Percentiles rank a stretch among this genome's conserved stretches.
These are phyloP conservation scores for Halcyon malimbica DNA, from an alignment of 2,113 vertebrate species.

Conservation along the genomic window DNA sequence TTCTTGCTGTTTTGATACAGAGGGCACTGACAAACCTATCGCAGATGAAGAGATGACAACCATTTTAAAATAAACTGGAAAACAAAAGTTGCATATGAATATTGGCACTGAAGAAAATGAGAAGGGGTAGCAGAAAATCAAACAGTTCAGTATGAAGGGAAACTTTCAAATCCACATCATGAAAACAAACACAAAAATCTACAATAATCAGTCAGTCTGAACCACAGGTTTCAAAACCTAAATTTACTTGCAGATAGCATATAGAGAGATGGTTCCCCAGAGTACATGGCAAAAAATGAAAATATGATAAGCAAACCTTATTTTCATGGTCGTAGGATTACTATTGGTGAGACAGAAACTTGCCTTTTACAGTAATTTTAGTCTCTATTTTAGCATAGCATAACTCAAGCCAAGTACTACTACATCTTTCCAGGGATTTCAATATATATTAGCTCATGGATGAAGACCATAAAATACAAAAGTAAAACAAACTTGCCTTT, in stretches of 20 bases:
- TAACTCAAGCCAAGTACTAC: background rate
- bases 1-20: background rate
- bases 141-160: background rate
- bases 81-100: background rate
- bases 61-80: background rate
- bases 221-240: background rate
- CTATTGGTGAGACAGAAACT: background rate
- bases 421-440: slow-evolving; percentile 6
- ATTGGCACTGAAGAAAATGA: background rate
- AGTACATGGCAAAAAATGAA: background rate
- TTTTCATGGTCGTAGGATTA: background rate
- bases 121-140: background rate
- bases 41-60: background rate
- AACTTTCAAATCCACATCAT: background rate
- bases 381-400: background rate
- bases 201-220: background rate
- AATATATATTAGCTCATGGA: background rate
- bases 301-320: background rate
- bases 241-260: background rate
- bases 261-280: background rate
- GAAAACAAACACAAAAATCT: background rate
- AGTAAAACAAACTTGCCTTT: slow-evolving; percentile 56
- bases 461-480: slow-evolving; percentile 12
- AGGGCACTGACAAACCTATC: background rate
- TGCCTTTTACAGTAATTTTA: slow-evolving; percentile 16